Conservation (phyloP, 2,113 vertebrate species). For the Condylura cristata region DNA sequence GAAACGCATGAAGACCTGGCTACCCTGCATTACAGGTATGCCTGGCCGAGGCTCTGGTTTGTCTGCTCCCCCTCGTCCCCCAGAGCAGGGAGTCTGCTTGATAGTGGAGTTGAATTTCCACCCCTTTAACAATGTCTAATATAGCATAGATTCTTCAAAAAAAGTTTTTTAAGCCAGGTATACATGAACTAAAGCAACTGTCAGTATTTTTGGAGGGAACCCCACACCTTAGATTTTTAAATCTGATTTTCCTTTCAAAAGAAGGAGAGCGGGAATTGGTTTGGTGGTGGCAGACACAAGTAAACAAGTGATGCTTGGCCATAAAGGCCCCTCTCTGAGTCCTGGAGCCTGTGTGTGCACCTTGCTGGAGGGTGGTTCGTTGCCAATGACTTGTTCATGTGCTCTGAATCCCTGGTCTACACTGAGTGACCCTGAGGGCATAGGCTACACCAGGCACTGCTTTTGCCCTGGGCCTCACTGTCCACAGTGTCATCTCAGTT, state of each 20-base stretch:
- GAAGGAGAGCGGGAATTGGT: neutral
- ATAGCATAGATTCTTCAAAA: neutral
- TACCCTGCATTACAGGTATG: neutral
- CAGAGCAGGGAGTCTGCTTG: neutral
- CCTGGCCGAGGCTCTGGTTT: neutral
- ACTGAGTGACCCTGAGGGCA: neutral
- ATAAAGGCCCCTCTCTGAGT: neutral
- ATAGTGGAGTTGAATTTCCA: neutral
- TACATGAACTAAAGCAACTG: neutral
- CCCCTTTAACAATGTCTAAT: neutral
- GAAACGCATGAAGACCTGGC: neutral
- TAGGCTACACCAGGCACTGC: neutral
- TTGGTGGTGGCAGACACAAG: neutral
- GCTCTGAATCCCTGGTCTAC: neutral
- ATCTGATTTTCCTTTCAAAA: conserved; percentile 35
- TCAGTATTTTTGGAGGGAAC: neutral
- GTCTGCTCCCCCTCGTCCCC: too few relatives aligned
- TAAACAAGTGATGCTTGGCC: neutral
- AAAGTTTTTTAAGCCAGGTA: neutral
- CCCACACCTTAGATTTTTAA: neutral
- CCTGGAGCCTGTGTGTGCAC: neutral
- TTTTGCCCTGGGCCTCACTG: neutral
- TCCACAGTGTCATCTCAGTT: neutral
- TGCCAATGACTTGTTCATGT: neutral
- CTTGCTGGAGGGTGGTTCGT: neutral